These are phyloP conservation scores for Hassar affinis DNA, from an alignment of 2,113 vertebrate species.

Conservation along the genomic window DNA sequence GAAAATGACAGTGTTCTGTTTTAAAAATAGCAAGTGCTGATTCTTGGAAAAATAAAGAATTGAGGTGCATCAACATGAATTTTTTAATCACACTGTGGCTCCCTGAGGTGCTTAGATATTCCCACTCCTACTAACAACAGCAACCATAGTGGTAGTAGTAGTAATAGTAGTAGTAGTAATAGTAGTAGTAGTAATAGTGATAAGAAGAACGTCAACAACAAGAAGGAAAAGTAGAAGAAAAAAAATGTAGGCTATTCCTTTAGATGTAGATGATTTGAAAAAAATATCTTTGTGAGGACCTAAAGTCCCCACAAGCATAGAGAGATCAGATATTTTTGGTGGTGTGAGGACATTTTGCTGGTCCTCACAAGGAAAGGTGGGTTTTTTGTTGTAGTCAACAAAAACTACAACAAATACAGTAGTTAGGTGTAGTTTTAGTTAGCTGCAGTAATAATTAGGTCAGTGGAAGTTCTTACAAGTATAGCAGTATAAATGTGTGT, in stretches of 20 bases:
- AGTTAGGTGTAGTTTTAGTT: too few relatives aligned
- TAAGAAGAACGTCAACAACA: neutral
- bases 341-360: too few relatives aligned
- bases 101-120: conserved; percentile 17
- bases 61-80: conserved; percentile 19
- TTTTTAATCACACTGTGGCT: conserved; percentile 21
- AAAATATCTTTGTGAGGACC: too few relatives aligned
- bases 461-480: too few relatives aligned
- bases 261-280: neutral
- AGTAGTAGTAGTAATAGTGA: neutral
- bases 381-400: too few relatives aligned
- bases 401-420: neutral
- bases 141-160: neutral
- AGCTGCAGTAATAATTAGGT: too few relatives aligned
- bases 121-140: neutral
- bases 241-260: neutral
- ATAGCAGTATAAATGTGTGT: too few relatives aligned
- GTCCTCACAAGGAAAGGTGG: too few relatives aligned
- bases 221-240: neutral
- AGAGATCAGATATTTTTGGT: too few relatives aligned
- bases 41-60: conserved; percentile 19
- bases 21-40: conserved; percentile 23
- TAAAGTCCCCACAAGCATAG: too few relatives aligned
- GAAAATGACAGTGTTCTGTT: neutral
- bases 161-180: neutral